Percentiles rank a stretch among this genome's conserved stretches.
These are phyloP conservation scores for Hippolais icterina DNA, from an alignment of 2,113 vertebrate genomes.

Conservation along the genomic window DNA sequence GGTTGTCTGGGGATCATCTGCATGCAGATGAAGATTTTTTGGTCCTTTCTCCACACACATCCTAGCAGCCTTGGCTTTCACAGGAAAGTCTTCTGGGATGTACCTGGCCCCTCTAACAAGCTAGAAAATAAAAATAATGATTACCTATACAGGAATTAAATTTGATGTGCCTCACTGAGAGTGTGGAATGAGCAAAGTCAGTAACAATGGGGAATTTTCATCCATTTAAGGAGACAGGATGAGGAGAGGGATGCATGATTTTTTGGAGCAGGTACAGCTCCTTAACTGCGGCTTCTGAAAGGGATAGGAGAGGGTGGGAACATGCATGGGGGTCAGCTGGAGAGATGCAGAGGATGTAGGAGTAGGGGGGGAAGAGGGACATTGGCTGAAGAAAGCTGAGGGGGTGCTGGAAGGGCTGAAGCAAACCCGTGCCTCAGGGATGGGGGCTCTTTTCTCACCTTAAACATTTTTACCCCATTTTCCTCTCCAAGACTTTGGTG, in stretches of 20 bases:
- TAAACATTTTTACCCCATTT: background rate
- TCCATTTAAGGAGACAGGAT: background rate
- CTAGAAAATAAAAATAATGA: background rate
- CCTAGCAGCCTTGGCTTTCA: background rate
- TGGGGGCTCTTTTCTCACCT: background rate
- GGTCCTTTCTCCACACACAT: background rate
- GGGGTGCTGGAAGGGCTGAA: background rate
- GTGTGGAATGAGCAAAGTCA: background rate
- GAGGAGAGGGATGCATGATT: background rate
- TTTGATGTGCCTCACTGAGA: background rate
- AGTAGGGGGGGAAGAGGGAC: rapidly evolving
- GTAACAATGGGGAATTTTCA: background rate
- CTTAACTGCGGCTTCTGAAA: background rate
- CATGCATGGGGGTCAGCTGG: background rate
- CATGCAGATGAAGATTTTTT: background rate
- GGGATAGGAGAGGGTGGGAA: background rate
- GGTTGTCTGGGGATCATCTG: background rate
- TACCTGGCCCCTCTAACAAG: background rate
- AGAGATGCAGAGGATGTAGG: background rate
- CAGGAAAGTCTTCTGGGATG: background rate
- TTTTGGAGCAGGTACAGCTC: background rate
- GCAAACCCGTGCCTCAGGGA: background rate
- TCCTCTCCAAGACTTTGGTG: background rate
- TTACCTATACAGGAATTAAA: background rate
- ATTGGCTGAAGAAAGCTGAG: background rate